Evolutionary conservation across 92 coral and sea anemone genomes (phyloP).

Genomic region (Epizoanthus fatuus): DNA sequence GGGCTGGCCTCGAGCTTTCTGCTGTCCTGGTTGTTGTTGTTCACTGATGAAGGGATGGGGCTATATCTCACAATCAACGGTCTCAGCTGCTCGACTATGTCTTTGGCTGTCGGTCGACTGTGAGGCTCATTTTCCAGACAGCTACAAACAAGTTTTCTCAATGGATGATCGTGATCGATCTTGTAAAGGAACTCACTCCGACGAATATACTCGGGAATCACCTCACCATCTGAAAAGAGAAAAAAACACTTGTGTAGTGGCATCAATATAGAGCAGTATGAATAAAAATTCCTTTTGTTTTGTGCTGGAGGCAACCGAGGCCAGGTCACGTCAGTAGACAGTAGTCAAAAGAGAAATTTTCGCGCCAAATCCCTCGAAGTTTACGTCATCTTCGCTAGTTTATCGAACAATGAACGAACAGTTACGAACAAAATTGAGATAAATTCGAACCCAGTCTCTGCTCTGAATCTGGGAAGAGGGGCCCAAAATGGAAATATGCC

Average conservation of each 20-base stretch:
- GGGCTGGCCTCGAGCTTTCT: background rate
- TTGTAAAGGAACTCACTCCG: slow-evolving; percentile 77
- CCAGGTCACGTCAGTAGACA: too few relatives aligned
- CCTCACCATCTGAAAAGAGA: slow-evolving; percentile 72
- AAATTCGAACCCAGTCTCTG: too few relatives aligned
- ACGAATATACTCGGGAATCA: slow-evolving; percentile 78
- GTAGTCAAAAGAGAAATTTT: too few relatives aligned
- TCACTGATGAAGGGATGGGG: background rate
- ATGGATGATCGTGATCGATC: slow-evolving; percentile 81
- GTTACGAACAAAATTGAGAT: too few relatives aligned
- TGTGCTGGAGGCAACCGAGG: too few relatives aligned
- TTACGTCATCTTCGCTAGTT: too few relatives aligned
- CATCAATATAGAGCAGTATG: too few relatives aligned
- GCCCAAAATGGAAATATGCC: too few relatives aligned
- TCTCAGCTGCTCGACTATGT: slow-evolving; percentile 47
- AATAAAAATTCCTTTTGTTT: too few relatives aligned
- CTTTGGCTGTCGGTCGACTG: slow-evolving; percentile 69
- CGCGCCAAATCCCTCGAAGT: too few relatives aligned
- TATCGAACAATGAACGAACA: too few relatives aligned
- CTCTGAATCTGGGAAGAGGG: too few relatives aligned
- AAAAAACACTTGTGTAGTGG: background rate
- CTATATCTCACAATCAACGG: slow-evolving; percentile 21
- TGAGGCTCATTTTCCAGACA: slow-evolving; percentile 79
- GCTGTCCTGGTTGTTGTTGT: background rate
- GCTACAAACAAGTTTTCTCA: slow-evolving; percentile 61